Base-by-base conservation (phyloP, 2,888 invertebrate species). In the Synanthedon vespiformis region DNA sequence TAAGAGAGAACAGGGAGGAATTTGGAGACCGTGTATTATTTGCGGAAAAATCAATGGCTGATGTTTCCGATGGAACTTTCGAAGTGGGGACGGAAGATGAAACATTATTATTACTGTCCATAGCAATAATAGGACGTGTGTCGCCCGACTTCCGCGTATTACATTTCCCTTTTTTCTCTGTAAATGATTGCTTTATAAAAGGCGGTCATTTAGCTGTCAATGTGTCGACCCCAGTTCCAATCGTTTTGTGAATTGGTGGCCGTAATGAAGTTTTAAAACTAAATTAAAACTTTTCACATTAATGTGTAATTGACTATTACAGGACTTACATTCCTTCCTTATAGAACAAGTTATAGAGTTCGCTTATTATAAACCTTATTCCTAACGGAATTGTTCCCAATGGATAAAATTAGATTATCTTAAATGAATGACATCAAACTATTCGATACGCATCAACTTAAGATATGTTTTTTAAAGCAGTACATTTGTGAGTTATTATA, bases 41-140 rank as follows among this genome's bases (percentile, higher is more conserved):
- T 84, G 79, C 80, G 85, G 86, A 85, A 84, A 85, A 87, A 86
- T 85, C 82, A 83, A 86, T 84, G 83, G 79, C 63, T 71, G 79
- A 73, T 61, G 77, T 66, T 84, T 84, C 86, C 86, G 80, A 74
- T 74, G 70, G 67, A 59, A 57, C 61, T 55, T 61, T 61, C 69
- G 67, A 58, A 71, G 65, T 66, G 72, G 71, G 70, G 74, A 73
- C 77, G 82, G 80, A 82, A 81, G 77, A 72, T 67, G 64, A 76
- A 78, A 80, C 76, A 77, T 82, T 82, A 83, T 86, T 85, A 82
- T 83, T 81, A 79, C 71, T 69, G 75, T 73, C 74, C 73, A 68
- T 67, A 64, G 62, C 56, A 48, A 62, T 71, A 65, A 78, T 77
- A 74, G 60, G 75, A 65, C 75, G 74, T 74, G 78, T 75, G 77